Evolutionary conservation across 2,888 invertebrate genomes (phyloP).

Genomic region (Ichneumoninae sp.): DNA sequence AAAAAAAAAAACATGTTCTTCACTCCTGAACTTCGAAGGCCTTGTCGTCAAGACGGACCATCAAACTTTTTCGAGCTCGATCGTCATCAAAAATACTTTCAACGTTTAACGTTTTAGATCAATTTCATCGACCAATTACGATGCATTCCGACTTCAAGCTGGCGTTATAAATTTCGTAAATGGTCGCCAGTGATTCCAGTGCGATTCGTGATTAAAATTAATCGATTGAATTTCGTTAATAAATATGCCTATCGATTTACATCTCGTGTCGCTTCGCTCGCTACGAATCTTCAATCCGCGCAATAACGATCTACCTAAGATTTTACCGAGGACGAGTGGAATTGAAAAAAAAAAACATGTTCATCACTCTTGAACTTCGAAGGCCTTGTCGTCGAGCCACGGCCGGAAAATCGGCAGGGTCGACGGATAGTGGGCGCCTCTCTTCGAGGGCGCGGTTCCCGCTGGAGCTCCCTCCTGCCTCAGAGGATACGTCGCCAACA

Average conservation of each 20-base stretch:
- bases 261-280: not conserved
- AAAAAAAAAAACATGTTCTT: constrained; percentile 39
- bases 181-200: not conserved
- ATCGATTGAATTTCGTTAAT: constrained; percentile 37
- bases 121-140: not conserved
- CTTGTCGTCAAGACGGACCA: constrained; percentile 85
- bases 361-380: constrained; percentile 82
- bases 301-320: not conserved
- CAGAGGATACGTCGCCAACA: constrained; percentile 96
- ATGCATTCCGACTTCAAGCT: not conserved
- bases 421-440: constrained; percentile 96
- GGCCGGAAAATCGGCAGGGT: constrained; percentile 96
- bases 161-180: not conserved
- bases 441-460: constrained; percentile 89
- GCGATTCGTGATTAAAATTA: not conserved
- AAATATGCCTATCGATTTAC: constrained; percentile 45
- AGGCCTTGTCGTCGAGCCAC: constrained; percentile 92
- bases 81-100: not conserved
- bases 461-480: constrained; percentile 88
- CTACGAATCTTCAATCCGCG: not conserved
- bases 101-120: not conserved
- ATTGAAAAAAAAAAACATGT: not conserved
- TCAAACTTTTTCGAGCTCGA: too few species aligned
- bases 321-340: not conserved
- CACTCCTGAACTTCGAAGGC: constrained; percentile 84